Conservation (phyloP, 37 sponge, comb jelly and placozoan species). For the Spongilla lacustris region DNA sequence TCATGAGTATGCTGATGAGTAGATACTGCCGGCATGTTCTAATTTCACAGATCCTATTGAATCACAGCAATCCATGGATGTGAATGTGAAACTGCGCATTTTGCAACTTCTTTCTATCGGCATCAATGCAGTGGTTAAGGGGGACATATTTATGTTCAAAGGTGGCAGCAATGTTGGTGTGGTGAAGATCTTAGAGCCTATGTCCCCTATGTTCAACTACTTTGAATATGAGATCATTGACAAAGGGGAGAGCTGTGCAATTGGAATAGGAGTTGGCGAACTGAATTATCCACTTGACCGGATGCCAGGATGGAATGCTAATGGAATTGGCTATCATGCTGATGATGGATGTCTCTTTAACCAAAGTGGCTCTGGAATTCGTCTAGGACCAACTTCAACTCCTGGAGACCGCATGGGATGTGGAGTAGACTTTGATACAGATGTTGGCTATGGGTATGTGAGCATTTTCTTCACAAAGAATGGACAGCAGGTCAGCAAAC, state of each 20-base stretch:
- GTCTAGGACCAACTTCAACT: slow-evolving; percentile 70
- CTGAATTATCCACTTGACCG: slow-evolving; percentile 45
- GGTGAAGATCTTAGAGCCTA: slow-evolving; percentile 74
- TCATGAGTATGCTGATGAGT: too few relatives aligned
- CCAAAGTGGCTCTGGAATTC: slow-evolving; percentile 66
- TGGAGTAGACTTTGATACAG: slow-evolving; percentile 68
- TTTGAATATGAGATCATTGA: slow-evolving; percentile 75
- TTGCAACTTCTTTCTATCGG: not conserved
- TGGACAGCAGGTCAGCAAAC: slow-evolving; percentile 56
- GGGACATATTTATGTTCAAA: slow-evolving; percentile 61
- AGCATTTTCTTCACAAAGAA: slow-evolving; percentile 90
- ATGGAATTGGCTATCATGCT: slow-evolving; percentile 83
- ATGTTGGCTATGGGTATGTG: slow-evolving; percentile 49
- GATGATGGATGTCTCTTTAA: slow-evolving; percentile 77
- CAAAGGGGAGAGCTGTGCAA: slow-evolving; percentile 52
- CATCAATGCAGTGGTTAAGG: slow-evolving; percentile 42
- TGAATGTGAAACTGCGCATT: not conserved
- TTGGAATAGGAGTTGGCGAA: slow-evolving; percentile 72
- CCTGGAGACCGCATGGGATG: slow-evolving; percentile 83
- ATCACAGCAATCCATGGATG: not conserved
- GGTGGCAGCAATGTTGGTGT: slow-evolving; percentile 64
- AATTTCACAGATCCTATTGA: not conserved
- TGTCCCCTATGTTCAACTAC: slow-evolving; percentile 77
- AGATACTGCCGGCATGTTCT: too few relatives aligned
- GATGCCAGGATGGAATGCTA: slow-evolving; percentile 82